These are phyloP conservation scores for Meteorus sp. DNA, from an alignment of 1,140 invertebrate genomes.

Conservation along the genomic window DNA sequence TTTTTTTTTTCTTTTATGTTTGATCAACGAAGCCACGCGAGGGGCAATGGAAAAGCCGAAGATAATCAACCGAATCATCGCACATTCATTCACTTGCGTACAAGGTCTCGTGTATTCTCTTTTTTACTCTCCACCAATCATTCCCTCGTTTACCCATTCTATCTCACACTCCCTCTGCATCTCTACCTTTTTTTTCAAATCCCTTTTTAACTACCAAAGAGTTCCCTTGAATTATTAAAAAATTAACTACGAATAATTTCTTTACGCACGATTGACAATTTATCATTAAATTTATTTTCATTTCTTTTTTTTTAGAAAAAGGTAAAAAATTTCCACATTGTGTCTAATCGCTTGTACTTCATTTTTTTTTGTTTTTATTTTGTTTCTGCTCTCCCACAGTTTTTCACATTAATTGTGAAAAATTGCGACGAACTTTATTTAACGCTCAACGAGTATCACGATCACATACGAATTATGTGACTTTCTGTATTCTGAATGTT, in stretches of 20 bases:
- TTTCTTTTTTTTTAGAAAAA: slow-evolving; percentile 29
- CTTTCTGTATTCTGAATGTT: background rate
- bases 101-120: no score
- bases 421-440: background rate
- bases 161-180: background rate
- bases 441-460: background rate
- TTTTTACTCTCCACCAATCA: background rate
- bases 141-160: background rate
- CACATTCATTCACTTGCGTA: background rate
- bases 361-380: slow-evolving; percentile 26
- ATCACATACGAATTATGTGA: background rate
- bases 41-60: slow-evolving; percentile 12
- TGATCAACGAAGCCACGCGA: slow-evolving; percentile 1
- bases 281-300: slow-evolving; percentile 27
- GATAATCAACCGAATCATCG: slow-evolving; percentile 12
- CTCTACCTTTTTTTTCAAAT: background rate
- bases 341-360: slow-evolving; percentile 26
- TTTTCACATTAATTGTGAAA: slow-evolving; percentile 9
- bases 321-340: slow-evolving; percentile 31
- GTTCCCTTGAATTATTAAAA: slow-evolving; percentile 17
- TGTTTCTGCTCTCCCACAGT: background rate
- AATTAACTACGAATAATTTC: slow-evolving; percentile 30
- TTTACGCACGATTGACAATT: slow-evolving; percentile 28
- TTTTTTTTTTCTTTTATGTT: slow-evolving; percentile 1
- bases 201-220: background rate